A percentile compares a stretch with the other conserved stretches of the same genome.
Conservation (phyloP, 2,888 invertebrate species). For the Ichneumoninae sp. region DNA sequence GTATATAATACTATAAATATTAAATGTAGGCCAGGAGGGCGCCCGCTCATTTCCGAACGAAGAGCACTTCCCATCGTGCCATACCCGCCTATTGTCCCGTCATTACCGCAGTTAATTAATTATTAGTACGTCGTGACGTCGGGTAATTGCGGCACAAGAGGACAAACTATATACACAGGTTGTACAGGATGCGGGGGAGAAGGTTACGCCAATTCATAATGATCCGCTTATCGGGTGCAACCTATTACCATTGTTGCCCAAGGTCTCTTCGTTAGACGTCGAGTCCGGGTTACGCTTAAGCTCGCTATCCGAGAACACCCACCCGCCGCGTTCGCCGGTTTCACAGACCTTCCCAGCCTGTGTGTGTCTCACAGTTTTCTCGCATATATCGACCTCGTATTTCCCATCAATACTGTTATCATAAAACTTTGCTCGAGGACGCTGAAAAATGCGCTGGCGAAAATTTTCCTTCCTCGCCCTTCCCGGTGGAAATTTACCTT, state of each 20-base stretch:
- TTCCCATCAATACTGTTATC: too few relatives aligned
- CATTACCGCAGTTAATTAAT: conserved; percentile 83
- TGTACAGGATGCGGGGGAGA: conserved; percentile 81
- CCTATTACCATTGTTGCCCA: conserved; percentile 79
- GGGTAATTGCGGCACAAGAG: conserved; percentile 80
- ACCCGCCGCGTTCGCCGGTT: neutral
- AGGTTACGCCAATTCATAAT: conserved; percentile 79
- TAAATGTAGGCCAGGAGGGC: conserved; percentile 82
- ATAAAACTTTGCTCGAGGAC: too few relatives aligned
- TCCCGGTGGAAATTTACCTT: too few relatives aligned
- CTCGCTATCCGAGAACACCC: conserved; percentile 3
- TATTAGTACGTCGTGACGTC: conserved; percentile 81
- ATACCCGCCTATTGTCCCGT: conserved; percentile 80
- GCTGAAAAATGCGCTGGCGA: too few relatives aligned
- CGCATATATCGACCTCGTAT: neutral
- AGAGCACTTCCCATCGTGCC: conserved; percentile 80
- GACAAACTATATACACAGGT: conserved; percentile 78
- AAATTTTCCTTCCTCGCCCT: too few relatives aligned
- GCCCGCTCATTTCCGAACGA: conserved; percentile 79
- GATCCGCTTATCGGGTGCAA: conserved; percentile 73
- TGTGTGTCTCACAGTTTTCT: neutral
- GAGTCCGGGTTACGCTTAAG: conserved; percentile 37
- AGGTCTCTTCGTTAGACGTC: conserved; percentile 74
- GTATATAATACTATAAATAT: conserved; percentile 73
- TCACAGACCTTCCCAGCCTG: neutral